phyloP scores from a whole-genome alignment of 2,797 vertebrate species.

The Sus cebifrons region DNA sequence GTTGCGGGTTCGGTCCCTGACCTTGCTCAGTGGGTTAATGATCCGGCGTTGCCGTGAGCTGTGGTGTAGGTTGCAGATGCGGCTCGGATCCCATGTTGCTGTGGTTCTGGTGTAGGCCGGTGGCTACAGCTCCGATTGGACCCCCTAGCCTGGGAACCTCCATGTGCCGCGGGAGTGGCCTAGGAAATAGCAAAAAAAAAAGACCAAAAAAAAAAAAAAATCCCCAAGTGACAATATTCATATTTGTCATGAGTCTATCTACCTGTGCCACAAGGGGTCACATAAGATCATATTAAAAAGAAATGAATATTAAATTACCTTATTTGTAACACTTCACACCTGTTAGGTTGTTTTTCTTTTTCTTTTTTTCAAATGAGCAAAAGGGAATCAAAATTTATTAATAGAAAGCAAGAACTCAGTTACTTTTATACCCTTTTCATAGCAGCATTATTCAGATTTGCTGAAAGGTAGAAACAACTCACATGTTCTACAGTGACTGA shows the following conservation, averaged over 20 bases:
- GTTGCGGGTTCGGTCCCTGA: too few relatives aligned
- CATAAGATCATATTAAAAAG: background rate
- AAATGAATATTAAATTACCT: background rate
- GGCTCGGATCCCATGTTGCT: too few relatives aligned
- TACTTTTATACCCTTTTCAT: background rate
- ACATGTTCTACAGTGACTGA: rapidly evolving
- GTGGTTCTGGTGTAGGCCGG: too few relatives aligned
- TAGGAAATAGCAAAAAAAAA: too few relatives aligned
- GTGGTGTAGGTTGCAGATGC: too few relatives aligned
- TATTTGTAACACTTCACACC: background rate
- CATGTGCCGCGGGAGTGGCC: too few relatives aligned
- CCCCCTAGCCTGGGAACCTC: too few relatives aligned
- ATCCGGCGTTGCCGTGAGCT: too few relatives aligned
- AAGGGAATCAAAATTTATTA: background rate
- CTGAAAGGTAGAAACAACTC: too few relatives aligned
- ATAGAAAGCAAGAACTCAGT: background rate
- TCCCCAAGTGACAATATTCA: rapidly evolving
- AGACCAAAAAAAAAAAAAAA: background rate
- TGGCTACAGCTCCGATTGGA: too few relatives aligned
- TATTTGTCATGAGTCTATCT: background rate
- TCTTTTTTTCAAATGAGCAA: background rate
- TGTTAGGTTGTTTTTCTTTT: background rate
- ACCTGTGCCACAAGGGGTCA: background rate
- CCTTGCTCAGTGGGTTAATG: too few relatives aligned
- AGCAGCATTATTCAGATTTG: too few relatives aligned